Evolutionary conservation across 2,797 vertebrate species (phyloP).

Genomic region (Leptatherina wallacei): DNA sequence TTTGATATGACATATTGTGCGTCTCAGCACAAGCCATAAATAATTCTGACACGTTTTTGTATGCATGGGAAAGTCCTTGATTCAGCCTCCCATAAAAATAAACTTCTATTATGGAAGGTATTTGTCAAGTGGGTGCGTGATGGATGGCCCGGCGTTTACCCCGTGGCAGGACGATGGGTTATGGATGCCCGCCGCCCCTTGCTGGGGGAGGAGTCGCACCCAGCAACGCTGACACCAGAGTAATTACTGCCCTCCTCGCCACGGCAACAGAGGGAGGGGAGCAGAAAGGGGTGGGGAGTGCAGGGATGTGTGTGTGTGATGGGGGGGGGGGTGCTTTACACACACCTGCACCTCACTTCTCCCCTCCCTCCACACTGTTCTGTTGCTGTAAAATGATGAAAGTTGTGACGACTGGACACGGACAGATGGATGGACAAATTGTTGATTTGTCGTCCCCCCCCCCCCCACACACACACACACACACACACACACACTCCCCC

Average conservation of each 20-base stretch:
- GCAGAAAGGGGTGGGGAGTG: conserved; percentile 18
- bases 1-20: conserved; percentile 99
- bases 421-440: conserved; percentile 41
- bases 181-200: conserved; percentile 92
- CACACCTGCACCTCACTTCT: conserved; percentile 70
- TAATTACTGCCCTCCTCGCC: conserved; percentile 82
- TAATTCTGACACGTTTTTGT: conserved; percentile 99
- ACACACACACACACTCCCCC: too few relatives aligned
- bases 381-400: conserved; percentile 37
- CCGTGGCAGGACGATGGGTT: conserved; percentile 97
- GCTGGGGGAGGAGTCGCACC: conserved; percentile 91
- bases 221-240: conserved; percentile 89
- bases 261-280: conserved; percentile 64
- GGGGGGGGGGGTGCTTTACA: conserved; percentile 45
- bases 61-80: conserved; percentile 99
- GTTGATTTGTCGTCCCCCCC: conserved; percentile 16
- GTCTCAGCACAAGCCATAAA: conserved; percentile 99
- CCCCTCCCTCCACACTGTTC: conserved; percentile 35
- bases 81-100: conserved; percentile 99
- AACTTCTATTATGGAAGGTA: conserved; percentile 99
- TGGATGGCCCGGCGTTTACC: conserved; percentile 97
- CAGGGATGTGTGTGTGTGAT: too few relatives aligned
- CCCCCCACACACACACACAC: too few relatives aligned
- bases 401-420: conserved; percentile 38
- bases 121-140: conserved; percentile 99